Evolutionary conservation across 1,140 invertebrate genomes (phyloP), one percentile per base, ranked within the genome.

Genomic region (Drosophila paulistorum): DNA sequence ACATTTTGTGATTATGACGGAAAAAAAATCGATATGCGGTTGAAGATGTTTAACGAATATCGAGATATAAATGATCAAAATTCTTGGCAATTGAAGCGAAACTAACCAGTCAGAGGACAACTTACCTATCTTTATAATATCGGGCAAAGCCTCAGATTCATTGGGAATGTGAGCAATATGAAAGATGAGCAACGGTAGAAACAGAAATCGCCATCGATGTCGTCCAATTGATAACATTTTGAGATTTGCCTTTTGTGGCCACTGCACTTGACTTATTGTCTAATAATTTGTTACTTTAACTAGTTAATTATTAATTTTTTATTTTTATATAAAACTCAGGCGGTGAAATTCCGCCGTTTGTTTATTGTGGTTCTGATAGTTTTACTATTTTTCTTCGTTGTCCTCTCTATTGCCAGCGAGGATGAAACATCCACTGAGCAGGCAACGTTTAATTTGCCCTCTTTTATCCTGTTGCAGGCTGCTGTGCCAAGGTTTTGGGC

Each of bases 121-220:
- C 83, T 86, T 64, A 91, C 90, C 90, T 61, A 91, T 91, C 75
- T 91, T 91, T 2, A 91, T 91, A 14, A 90, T 79, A 61, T 91
- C 90, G 65, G 90, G 90, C 48, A 91, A 68, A 7, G 90, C 71
- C 11, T 48, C 20, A 10, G 68, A 45, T 14, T 33, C 13, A 0
- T 30, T 77, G 39, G 63, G 64, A 42, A 70, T 72, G 20, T 60
- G 55, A 57, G 68, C 68, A 23, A 79, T 17, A 67, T 86, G 84
- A 23, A 83, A 69, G 13, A 77, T 42, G 55, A 86, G 57, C 42
- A 77, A 42, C 30, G 81, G 59, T 51, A 79, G 35, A 13, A 68
- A 42, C 39, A 67, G 20, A n/a, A 54, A 5, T 75, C 69, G 41
- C 17, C 68, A 61, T 11, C 59, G 55, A 23, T 68, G 39, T 37